Evolutionary conservation across 2,888 invertebrate species (phyloP).

Genomic region (Plagodis dolabraria): DNA sequence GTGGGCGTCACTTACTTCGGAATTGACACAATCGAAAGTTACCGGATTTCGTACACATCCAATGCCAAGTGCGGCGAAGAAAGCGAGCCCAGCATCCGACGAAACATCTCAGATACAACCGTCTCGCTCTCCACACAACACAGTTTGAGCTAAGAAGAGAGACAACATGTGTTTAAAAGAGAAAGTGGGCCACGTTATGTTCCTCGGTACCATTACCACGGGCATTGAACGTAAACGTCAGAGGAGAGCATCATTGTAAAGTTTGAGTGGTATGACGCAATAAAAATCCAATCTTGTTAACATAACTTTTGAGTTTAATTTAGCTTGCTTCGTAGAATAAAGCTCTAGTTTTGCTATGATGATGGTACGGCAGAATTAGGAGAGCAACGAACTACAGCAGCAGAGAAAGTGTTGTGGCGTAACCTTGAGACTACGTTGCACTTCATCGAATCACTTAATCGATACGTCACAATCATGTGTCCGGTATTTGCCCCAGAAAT

Average conservation of each 20-base stretch:
- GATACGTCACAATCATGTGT: conserved; percentile 65
- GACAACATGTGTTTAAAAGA: conserved; percentile 79
- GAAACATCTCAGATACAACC: conserved; percentile 61
- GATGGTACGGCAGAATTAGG: conserved; percentile 73
- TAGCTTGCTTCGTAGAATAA: conserved; percentile 46
- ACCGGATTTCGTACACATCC: conserved; percentile 79
- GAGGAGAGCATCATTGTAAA: conserved; percentile 61
- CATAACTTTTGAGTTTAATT: conserved; percentile 42
- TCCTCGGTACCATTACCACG: conserved; percentile 81
- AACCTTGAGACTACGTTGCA: conserved; percentile 78
- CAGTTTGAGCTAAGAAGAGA: conserved; percentile 61
- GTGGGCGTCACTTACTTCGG: conserved; percentile 50
- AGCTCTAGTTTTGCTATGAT: conserved; percentile 54
- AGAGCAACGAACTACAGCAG: conserved; percentile 78
- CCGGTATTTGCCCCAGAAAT: conserved; percentile 34
- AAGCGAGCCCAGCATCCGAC: conserved; percentile 77
- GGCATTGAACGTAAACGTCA: conserved; percentile 81
- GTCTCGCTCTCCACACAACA: conserved; percentile 65
- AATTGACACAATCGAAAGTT: conserved; percentile 77
- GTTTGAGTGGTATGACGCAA: conserved; percentile 34
- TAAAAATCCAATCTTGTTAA: conserved; percentile 47
- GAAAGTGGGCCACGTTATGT: conserved; percentile 85
- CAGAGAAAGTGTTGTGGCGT: conserved; percentile 81
- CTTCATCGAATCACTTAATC: conserved; percentile 73
- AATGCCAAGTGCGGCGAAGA: conserved; percentile 83